Evolutionary conservation across 1,140 invertebrate species (phyloP), one percentile per base, ranked within the genome.

Genomic region (Hyles euphorbiae): DNA sequence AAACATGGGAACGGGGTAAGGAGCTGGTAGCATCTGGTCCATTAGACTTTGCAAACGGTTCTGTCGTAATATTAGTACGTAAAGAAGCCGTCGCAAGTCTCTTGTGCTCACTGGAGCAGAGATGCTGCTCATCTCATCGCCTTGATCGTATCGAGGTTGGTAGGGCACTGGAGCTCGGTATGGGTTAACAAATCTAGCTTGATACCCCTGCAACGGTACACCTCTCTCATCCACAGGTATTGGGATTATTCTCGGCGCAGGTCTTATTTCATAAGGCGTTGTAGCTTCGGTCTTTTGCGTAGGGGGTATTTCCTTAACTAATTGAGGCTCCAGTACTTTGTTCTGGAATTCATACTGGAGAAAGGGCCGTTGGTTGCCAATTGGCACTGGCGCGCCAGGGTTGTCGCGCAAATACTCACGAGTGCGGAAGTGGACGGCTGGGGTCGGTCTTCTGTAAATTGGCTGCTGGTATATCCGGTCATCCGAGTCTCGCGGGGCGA

Each of bases 81-180:
- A 90, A 5, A 92, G 78, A 46, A 92, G 79, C 49, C 87, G 82
- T 72, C 91, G 90, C 48, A 92, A 88, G 70, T 92, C 91, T 77
- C 87, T 89, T 3, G 90, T 91, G 68, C 90, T 91, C 2, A 92
- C 91, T 36, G 91, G 91, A 50, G 88, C 77, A 54, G 84, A 74
- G 62, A 90, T 89, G 3, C 74, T 74, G 47, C 76, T 65, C 73
- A 83, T 77, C 50, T 88, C 82, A 12, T 77, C 76, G 5, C 76
- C 63, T 34, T 81, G 76, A 9, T 87, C 81, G 45, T 83, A 83
- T 45, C 76, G 67, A 40, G 63, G 77, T 56, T 81, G 87, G 75
- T 64, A 85, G 22, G 78, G 43, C 3, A 83, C 71, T 40, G 76
- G 78, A 56, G 62, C 74, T 70, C 81, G 75, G 46, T 86, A 83